Evolutionary conservation across 2,797 vertebrate genomes (phyloP).

Genomic region (Glyptemys insculpta): DNA sequence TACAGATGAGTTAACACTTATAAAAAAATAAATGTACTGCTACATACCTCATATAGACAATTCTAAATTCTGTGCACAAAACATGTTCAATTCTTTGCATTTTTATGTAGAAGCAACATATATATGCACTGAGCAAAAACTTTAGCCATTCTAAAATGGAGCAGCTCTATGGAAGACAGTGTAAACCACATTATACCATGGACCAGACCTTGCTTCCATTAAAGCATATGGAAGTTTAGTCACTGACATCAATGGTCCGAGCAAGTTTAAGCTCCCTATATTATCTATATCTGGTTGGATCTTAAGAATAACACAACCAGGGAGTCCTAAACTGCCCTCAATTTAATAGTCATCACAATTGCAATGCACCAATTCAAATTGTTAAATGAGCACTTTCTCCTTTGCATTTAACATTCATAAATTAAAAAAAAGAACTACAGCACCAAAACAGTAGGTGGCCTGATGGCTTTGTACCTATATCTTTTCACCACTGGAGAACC

Average conservation of each 20-base stretch:
- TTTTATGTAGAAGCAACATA: not conserved
- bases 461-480: not conserved
- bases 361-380: not conserved
- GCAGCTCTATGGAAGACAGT: not conserved
- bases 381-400: not conserved
- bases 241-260: not conserved
- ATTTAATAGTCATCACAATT: not conserved
- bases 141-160: not conserved
- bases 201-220: not conserved
- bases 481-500: not conserved
- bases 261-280: not conserved
- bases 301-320: not conserved
- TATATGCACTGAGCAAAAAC: not conserved
- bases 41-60: not conserved
- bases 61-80: not conserved
- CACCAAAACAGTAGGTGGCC: fast-evolving
- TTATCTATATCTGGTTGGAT: not conserved
- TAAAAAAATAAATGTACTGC: not conserved
- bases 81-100: not conserved
- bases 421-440: not conserved
- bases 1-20: not conserved
- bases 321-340: not conserved
- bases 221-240: not conserved
- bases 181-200: not conserved
- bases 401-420: not conserved